Conservation (phyloP, 2,113 vertebrate genomes). For the Menidia beryllina region DNA sequence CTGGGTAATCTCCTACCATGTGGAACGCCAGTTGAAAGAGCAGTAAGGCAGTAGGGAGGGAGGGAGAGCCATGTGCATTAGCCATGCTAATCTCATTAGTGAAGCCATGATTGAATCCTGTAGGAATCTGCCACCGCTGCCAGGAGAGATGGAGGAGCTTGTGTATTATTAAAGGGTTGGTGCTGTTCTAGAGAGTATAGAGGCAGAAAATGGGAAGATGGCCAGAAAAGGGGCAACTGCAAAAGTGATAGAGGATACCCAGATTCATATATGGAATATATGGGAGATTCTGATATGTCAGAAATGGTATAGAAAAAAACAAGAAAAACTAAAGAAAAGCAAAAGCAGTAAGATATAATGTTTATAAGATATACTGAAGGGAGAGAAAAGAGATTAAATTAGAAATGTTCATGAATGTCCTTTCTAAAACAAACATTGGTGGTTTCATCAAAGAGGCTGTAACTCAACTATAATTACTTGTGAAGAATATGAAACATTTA, state of each 20-base stretch:
- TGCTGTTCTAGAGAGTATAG: slow-evolving; percentile 29
- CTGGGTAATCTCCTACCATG: slow-evolving; percentile 17
- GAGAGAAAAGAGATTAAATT: not conserved
- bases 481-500: no score
- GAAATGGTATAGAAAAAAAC: not conserved
- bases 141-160: slow-evolving; percentile 56
- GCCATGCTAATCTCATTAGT: slow-evolving; percentile 74
- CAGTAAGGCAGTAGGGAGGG: not conserved
- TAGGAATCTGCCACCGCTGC: slow-evolving; percentile 52
- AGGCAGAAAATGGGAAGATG: slow-evolving; percentile 7
- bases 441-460: not conserved
- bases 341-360: not conserved
- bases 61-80: slow-evolving; percentile 58
- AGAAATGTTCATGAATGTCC: not conserved
- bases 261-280: no score
- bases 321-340: not conserved
- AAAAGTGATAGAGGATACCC: slow-evolving; percentile 1
- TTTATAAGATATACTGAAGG: not conserved
- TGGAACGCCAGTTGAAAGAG: slow-evolving; percentile 14
- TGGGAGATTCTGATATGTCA: no score
- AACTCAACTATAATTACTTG: not conserved
- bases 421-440: not conserved
- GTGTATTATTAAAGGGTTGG: slow-evolving; percentile 70
- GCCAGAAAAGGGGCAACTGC: not conserved
- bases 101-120: slow-evolving; percentile 71